Percentiles rank a stretch among this genome's conserved stretches.
phyloP scores from a whole-genome alignment of 2,797 vertebrate species.

The Linurgus olivaceus region DNA sequence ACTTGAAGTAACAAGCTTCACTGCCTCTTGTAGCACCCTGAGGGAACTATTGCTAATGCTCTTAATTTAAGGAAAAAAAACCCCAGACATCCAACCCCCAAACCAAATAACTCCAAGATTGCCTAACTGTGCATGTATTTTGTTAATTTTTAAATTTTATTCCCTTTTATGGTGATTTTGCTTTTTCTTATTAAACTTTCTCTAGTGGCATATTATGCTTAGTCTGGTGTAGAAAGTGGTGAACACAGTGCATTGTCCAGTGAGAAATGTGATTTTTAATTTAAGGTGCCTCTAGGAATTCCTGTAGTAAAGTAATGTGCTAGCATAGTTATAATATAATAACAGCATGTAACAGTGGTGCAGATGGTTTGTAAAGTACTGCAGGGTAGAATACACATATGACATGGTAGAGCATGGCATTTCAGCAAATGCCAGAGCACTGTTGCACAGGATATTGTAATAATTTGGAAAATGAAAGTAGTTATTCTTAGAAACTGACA shows the following conservation, averaged over 20 bases:
- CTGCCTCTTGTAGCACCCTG: not conserved
- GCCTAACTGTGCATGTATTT: not conserved
- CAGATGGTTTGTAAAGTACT: not conserved
- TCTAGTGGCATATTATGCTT: not conserved
- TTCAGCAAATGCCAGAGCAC: not conserved
- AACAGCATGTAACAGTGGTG: not conserved
- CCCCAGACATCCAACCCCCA: fast-evolving
- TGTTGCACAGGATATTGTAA: not conserved
- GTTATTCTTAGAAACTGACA: not conserved
- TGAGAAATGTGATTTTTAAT: not conserved
- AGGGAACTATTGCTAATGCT: not conserved
- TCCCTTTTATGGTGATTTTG: not conserved
- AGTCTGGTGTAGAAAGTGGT: not conserved
- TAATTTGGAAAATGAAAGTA: not conserved
- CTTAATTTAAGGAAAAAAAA: not conserved
- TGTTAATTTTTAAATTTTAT: not conserved
- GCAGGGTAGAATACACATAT: not conserved
- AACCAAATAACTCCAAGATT: not conserved
- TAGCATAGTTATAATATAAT: not conserved
- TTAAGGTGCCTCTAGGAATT: not conserved
- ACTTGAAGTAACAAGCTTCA: not conserved
- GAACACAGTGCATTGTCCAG: not conserved
- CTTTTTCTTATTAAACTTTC: not conserved
- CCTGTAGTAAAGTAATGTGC: not conserved
- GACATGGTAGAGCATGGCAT: not conserved